phyloP scores from a whole-genome alignment of 2,888 invertebrate genomes.

The Pammene fasciana region DNA sequence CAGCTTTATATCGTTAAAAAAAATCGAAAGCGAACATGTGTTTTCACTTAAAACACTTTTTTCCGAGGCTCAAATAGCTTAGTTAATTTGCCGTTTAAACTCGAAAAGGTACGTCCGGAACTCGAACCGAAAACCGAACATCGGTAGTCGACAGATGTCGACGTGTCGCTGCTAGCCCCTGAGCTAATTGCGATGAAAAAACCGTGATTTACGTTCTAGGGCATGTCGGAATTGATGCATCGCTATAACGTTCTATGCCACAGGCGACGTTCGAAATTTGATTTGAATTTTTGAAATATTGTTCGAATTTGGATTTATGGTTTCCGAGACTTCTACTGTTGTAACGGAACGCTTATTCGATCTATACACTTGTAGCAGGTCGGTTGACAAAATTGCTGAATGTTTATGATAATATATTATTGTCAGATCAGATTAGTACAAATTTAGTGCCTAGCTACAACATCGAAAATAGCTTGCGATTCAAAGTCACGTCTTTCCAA shows the following conservation, averaged over 20 bases:
- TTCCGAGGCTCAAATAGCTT: slow-evolving; percentile 19
- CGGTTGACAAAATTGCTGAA: neutral
- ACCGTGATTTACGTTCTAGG: slow-evolving; percentile 44
- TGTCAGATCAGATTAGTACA: neutral
- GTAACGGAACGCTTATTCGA: neutral
- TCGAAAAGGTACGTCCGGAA: slow-evolving; percentile 59
- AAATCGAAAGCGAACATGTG: slow-evolving; percentile 12
- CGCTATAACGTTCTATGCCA: slow-evolving; percentile 37
- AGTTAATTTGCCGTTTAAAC: slow-evolving; percentile 42
- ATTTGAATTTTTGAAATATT: slow-evolving; percentile 49
- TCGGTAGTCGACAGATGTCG: slow-evolving; percentile 79
- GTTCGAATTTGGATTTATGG: slow-evolving; percentile 30
- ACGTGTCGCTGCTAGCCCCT: slow-evolving; percentile 67
- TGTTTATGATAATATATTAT: neutral
- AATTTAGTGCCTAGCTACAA: too few relatives aligned
- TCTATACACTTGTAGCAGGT: neutral
- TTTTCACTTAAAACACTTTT: slow-evolving; percentile 39
- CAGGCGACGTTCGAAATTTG: slow-evolving; percentile 43
- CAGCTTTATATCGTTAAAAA: slow-evolving; percentile 2
- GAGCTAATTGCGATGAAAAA: slow-evolving; percentile 76
- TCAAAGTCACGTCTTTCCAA: neutral
- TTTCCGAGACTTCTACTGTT: neutral
- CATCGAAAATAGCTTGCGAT: too few relatives aligned
- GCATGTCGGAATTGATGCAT: slow-evolving; percentile 43
- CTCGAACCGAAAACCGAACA: slow-evolving; percentile 69